A percentile compares a stretch with the other conserved stretches of the same genome.
Evolutionary conservation across 2,797 vertebrate genomes (phyloP).

Genomic region (Macropodus opercularis): DNA sequence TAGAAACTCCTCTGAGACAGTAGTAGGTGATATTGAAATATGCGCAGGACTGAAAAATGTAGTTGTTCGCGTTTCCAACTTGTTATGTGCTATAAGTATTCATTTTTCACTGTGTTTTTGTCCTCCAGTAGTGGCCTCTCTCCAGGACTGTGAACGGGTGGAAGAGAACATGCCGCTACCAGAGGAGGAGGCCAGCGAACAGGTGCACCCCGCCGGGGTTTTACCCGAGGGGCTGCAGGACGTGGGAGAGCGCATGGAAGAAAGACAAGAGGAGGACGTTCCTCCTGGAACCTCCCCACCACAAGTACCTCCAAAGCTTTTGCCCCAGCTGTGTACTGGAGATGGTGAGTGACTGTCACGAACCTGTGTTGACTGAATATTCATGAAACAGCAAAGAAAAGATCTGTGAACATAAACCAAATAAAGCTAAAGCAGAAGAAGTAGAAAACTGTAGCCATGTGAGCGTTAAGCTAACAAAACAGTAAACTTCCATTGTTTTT

Average conservation of each 20-base stretch:
- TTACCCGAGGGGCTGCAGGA: constrained; percentile 72
- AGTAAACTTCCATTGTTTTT: background rate
- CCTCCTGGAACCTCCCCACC: constrained; percentile 71
- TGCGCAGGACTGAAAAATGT: background rate
- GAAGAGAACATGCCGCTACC: constrained; percentile 57
- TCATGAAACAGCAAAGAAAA: background rate
- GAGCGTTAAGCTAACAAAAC: too few species aligned
- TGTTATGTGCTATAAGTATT: too few species aligned
- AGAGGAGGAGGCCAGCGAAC: constrained; percentile 58
- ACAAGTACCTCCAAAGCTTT: constrained; percentile 71
- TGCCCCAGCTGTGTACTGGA: constrained; percentile 68
- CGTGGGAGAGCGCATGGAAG: constrained; percentile 58
- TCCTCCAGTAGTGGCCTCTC: constrained; percentile 59
- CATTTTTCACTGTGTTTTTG: background rate
- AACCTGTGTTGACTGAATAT: background rate
- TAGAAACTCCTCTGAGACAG: background rate
- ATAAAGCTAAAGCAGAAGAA: too few species aligned
- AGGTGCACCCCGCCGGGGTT: constrained; percentile 48
- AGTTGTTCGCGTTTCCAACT: too few species aligned
- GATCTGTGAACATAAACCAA: too few species aligned
- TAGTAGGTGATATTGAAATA: too few species aligned
- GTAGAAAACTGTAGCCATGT: too few species aligned
- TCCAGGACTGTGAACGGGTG: constrained; percentile 69
- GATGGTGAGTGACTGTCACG: constrained; percentile 70
- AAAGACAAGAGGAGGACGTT: constrained; percentile 68